phyloP scores from a whole-genome alignment of 2,888 invertebrate species.

The Trichopria drosophilae region DNA sequence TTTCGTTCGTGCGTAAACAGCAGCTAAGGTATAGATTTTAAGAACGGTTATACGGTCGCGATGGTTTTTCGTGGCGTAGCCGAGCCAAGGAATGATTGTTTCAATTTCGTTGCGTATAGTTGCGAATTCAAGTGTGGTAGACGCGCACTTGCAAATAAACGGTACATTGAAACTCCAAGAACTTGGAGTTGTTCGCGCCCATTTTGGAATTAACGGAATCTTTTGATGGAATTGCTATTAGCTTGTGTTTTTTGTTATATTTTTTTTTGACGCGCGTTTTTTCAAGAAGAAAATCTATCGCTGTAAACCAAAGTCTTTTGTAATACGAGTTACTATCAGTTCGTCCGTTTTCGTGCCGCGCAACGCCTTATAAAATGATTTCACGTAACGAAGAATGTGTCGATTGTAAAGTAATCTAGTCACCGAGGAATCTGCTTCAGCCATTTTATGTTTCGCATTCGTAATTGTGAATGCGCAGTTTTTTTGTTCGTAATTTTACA shows the following conservation, averaged over 20 bases:
- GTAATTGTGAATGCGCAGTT: constrained; percentile 17
- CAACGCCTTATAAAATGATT: constrained; percentile 48
- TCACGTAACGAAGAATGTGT: constrained; percentile 41
- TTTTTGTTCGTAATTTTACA: constrained; percentile 8
- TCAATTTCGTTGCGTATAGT: constrained; percentile 23
- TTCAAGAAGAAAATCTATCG: constrained; percentile 38
- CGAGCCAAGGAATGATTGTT: constrained; percentile 15
- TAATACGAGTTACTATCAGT: constrained; percentile 38
- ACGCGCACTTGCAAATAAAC: no score
- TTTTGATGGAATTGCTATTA: constrained; percentile 39
- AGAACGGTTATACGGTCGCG: no score
- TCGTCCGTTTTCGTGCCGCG: constrained; percentile 44
- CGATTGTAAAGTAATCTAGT: constrained; percentile 58
- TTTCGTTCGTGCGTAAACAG: constrained; percentile 1
- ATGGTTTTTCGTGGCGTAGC: constrained; percentile 17
- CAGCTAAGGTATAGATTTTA: no score
- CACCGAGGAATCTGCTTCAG: constrained; percentile 51
- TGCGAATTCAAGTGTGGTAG: constrained; percentile 23
- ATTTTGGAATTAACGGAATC: constrained; percentile 42
- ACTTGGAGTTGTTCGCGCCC: constrained; percentile 12
- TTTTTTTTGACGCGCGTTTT: constrained; percentile 33
- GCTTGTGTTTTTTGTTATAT: constrained; percentile 17
- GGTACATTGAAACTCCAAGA: constrained; percentile 7
- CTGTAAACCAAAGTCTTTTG: constrained; percentile 57
- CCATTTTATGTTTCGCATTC: constrained; percentile 49